Conservation (phyloP, 2,113 vertebrate genomes). For the Leucoraja erinaceus region DNA sequence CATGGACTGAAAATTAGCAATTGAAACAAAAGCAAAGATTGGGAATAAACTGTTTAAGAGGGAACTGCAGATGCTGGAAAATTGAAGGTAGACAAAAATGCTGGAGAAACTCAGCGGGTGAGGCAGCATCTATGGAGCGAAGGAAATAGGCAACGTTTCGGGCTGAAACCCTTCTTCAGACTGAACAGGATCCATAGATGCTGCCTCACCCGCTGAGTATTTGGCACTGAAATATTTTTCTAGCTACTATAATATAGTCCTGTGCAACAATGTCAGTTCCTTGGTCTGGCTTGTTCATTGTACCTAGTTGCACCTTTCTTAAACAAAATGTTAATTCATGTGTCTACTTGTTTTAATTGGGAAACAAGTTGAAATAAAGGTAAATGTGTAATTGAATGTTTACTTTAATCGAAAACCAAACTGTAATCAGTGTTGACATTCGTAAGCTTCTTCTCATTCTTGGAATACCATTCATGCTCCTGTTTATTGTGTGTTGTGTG, state of each 20-base stretch:
- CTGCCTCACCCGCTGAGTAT: no score
- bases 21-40: no score
- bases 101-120: no score
- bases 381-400: background rate
- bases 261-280: background rate
- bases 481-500: fast-evolving
- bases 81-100: no score
- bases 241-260: background rate
- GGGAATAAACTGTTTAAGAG: no score
- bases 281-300: background rate
- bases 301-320: background rate
- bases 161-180: no score
- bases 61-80: no score
- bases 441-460: background rate
- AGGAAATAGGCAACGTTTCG: no score
- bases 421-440: background rate
- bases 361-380: background rate
- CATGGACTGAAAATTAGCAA: no score
- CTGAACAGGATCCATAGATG: no score
- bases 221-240: background rate
- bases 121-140: no score
- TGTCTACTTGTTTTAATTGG: background rate
- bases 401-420: background rate
- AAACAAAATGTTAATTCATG: background rate
- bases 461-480: background rate